Evolutionary conservation across 2,797 vertebrate genomes (phyloP).

Genomic region (Pantherophis alleghaniensis): DNA sequence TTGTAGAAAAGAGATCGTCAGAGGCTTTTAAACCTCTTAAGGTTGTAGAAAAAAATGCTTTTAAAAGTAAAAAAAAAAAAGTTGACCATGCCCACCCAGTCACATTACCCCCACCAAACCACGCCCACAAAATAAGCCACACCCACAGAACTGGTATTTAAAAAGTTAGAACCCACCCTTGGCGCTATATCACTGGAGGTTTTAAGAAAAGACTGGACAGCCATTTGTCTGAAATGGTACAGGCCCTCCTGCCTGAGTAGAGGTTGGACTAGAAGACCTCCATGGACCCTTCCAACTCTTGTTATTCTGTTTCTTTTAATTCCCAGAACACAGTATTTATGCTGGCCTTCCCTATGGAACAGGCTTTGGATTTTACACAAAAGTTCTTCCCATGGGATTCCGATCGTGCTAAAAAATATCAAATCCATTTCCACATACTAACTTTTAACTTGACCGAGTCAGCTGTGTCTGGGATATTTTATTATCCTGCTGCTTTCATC

Average conservation of each 20-base stretch:
- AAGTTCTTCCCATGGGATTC: background rate
- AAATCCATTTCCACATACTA: background rate
- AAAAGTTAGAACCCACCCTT: too few relatives aligned
- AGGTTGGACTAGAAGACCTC: background rate
- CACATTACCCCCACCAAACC: too few relatives aligned
- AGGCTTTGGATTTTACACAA: background rate
- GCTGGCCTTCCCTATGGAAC: background rate
- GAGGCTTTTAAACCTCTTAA: too few relatives aligned
- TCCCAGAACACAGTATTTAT: background rate
- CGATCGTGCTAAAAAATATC: background rate
- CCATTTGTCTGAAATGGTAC: background rate
- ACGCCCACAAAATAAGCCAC: too few relatives aligned
- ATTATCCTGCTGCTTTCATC: background rate
- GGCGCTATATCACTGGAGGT: background rate
- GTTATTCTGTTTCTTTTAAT: background rate
- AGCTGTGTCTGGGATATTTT: background rate
- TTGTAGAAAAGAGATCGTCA: too few relatives aligned
- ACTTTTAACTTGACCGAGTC: background rate
- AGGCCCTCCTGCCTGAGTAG: background rate
- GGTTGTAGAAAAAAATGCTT: too few relatives aligned
- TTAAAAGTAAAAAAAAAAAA: too few relatives aligned
- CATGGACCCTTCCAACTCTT: background rate
- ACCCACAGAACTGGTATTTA: too few relatives aligned
- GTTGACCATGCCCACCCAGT: too few relatives aligned
- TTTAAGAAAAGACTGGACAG: background rate